Base-by-base conservation (phyloP, 2,888 invertebrate genomes). In the Corythucha ciliata region DNA sequence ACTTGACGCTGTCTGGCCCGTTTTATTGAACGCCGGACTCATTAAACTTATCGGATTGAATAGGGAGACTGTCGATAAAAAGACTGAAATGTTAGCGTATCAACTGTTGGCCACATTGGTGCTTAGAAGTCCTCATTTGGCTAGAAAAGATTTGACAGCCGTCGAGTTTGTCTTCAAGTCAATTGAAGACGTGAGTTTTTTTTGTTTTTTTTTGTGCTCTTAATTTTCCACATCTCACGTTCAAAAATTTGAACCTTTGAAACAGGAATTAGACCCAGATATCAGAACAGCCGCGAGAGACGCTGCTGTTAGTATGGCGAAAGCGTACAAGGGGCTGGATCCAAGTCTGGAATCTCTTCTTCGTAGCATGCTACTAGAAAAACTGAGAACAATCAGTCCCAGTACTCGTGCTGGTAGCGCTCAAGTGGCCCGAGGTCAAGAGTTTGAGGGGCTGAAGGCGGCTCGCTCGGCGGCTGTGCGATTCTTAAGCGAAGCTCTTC, bases 391-490 rank as follows among this genome's bases (percentile, higher is more conserved):
- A 8, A 41, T 49, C 32, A 32, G 20, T 6, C n/a, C n/a, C n/a
- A n/a, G n/a, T n/a, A n/a, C n/a, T n/a, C 26, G 33, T 4, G 49
- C 49, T 12, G 49, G 49, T 49, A 16, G n/a, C n/a, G n/a, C n/a
- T n/a, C n/a, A 49, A 14, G 49, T 41, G 2, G 51, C 45, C 8
- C 16, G 45, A 26, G 51, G 51, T 14, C 37, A 37, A 2, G 45
- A 51, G 20, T 45, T 51, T 18, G 51, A 51, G 39, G 51, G 51
- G 12, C 24, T 51, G 37, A 51, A 45, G 39, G 83, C 85, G 72
- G 81, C 84, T 32, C 75, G 92, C 52, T 83, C 86, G 69, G 81
- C 87, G 32, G 85, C 88, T 3, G 86, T 84, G 63, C 77, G 86
- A 54, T 90, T 87, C 63, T 76, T 88, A 0, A 80, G 83, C 3